Evolutionary conservation across 2,888 invertebrate species (phyloP).

Genomic region (Andrena hattorfiana): DNA sequence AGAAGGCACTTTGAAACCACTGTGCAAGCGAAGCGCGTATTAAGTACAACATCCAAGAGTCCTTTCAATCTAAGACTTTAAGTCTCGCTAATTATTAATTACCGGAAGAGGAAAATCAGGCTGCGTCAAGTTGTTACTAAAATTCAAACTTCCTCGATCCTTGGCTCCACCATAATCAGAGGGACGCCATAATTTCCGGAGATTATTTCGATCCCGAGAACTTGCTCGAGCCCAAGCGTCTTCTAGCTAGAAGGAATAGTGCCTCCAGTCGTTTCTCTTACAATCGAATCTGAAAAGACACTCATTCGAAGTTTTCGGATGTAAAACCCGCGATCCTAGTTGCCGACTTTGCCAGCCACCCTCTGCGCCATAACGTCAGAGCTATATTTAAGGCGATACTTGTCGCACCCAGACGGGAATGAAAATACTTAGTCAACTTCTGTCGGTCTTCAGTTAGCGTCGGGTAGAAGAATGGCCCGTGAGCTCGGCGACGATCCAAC

Average conservation of each 20-base stretch:
- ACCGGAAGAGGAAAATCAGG: neutral
- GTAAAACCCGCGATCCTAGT: slow-evolving; percentile 13
- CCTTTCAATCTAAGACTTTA: neutral
- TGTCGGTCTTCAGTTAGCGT: slow-evolving; percentile 18
- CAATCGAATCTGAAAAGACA: slow-evolving; percentile 14
- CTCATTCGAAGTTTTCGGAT: slow-evolving; percentile 19
- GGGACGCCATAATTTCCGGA: neutral
- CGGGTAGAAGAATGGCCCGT: slow-evolving; percentile 16
- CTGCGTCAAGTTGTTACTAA: too few species aligned
- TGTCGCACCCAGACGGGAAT: slow-evolving; percentile 9
- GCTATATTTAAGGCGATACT: slow-evolving; percentile 38
- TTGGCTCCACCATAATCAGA: neutral
- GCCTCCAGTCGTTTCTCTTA: neutral
- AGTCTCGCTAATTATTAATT: neutral
- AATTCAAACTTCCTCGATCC: too few species aligned
- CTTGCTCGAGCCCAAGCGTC: neutral
- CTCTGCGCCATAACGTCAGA: neutral
- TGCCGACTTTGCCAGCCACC: neutral
- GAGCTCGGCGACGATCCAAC: slow-evolving; percentile 29
- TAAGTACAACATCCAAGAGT: neutral
- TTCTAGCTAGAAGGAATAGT: neutral
- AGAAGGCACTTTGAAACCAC: too few species aligned
- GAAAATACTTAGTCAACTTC: slow-evolving; percentile 29
- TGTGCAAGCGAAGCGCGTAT: neutral
- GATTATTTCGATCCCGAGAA: neutral